Base-by-base conservation (phyloP, 1,140 invertebrate genomes). In the Euura lappo region DNA sequence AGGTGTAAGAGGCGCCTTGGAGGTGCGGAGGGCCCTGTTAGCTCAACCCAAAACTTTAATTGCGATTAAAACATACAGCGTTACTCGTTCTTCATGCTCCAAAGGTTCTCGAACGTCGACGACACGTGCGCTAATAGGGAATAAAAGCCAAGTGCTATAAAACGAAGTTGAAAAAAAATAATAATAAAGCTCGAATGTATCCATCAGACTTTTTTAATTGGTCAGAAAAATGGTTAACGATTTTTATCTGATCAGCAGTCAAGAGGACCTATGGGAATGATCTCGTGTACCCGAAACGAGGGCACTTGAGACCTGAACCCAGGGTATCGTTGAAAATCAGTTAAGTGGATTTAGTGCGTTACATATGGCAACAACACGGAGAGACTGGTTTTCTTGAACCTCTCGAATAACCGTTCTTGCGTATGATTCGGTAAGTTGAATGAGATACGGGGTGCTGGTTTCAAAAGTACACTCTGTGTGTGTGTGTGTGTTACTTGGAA, bases 321-420 rank as follows among this genome's bases (percentile, higher is more conserved):
- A n/a, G 8, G 51, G 51, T 60, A 60, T 60, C 51, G 51, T 60
- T 60, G 51, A 60, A 60, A 60, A 60, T 60, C 51, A 60, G 51
- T 60, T 60, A 60, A 60, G 51, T 60, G 51, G 51, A 60, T 60
- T 60, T 60, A n/a, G 51, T 60, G 51, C 51, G 51, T 60, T 60
- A 60, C 51, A 60, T 60, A 60, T 60, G 51, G 51, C 51, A 60
- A 60, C 51, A 60, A 60, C 8, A 60, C 28, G 28, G 28, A 28
- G 28, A 28, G 28, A 28, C 28, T 28, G 28, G 28, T 28, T 28
- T 28, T 28, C 28, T 28, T 28, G 28, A 60, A n/a, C 6, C 51
- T 60, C 51, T 60, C 13, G 51, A 60, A 60, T 28, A 60, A 60
- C 51, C 13, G 51, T n/a, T n/a, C 51, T 60, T 11, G 8, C 51